Percentiles rank a stretch among this genome's conserved stretches.
These are phyloP conservation scores for Erpobdella octoculata DNA, from an alignment of 2,888 invertebrate species.

Conservation along the genomic window DNA sequence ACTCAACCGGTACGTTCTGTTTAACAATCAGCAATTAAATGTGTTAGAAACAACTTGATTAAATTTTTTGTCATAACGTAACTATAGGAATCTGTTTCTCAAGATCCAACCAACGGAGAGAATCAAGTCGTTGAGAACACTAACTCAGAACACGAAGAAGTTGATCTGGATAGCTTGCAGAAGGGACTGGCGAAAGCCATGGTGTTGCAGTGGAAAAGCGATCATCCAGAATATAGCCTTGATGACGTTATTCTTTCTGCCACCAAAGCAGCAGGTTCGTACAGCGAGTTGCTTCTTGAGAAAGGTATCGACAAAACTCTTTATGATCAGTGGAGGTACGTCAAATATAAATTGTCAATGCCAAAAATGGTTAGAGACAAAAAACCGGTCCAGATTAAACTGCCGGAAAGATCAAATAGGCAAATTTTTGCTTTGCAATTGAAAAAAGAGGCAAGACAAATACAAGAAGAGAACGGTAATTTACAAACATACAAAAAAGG, in stretches of 20 bases:
- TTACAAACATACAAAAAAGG: too few species aligned
- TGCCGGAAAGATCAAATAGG: constrained; percentile 1
- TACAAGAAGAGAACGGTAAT: not conserved
- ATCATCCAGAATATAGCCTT: constrained; percentile 17
- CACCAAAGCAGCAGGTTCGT: not conserved
- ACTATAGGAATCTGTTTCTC: too few species aligned
- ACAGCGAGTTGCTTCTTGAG: constrained; percentile 12
- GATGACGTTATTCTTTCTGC: constrained; percentile 13
- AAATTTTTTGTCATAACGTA: too few species aligned
- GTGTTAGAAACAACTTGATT: too few species aligned
- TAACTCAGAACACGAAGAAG: constrained; percentile 13
- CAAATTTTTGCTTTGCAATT: not conserved
- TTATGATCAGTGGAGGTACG: constrained; percentile 22
- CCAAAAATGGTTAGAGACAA: not conserved
- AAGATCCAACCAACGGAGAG: too few species aligned
- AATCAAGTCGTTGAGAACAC: too few species aligned
- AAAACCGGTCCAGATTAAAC: constrained; percentile 6
- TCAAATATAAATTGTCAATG: constrained; percentile 1
- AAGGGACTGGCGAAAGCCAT: constrained; percentile 25
- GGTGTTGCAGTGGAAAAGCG: constrained; percentile 23
- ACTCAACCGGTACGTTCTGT: too few species aligned
- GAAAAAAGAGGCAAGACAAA: not conserved
- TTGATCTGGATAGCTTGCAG: constrained; percentile 18
- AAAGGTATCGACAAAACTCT: constrained; percentile 25
- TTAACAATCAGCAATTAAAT: too few species aligned